Base-by-base conservation (phyloP, 2,113 vertebrate species). In the Sisor rabdophorus region DNA sequence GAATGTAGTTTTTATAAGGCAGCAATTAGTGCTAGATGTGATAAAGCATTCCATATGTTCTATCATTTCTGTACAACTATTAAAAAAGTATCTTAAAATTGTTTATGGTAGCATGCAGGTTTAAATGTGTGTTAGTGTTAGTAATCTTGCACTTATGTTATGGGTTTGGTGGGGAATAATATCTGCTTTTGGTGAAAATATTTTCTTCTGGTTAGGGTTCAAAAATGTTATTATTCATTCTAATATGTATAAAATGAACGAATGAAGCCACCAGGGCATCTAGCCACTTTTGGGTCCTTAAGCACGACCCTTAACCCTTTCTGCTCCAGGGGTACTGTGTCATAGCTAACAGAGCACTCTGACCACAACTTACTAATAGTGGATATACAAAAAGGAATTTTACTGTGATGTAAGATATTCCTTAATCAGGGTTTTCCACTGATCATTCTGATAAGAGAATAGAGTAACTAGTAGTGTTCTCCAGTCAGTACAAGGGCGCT, bases 1-100 rank as follows among this genome's bases (percentile, higher is more conserved):
- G 64, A 48, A 48, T 48, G 64, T 44, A 26, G 64, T 63, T 48
- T 67, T 67, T 64, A 64, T 64, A 64, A 63, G 60, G 60, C 60
- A n/a, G 44, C 15, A 48, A 67, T 67, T 67, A 67, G 7, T 7
- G 13, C 63, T 17, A 40, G 17, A 48, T 26, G 64, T 67, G 64
- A 67, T 48, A 67, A 48, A 67, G 24, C 64, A 67, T 67, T 48
- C 64, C 64, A 67, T 67, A 67, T 67, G 64, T 48, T 67, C 64
- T 22, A 48, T 65, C n/a, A 47, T 26, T 40, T 67, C 64, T 67
- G 44, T 48, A 50, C 64, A 24, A 8, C 64, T 48, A 26, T 67
- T 48, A 48, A 17, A 67, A 67, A 48, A 26, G 22, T n/a, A 47
- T 47, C 20, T 65, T 24, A 65, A 20, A 65, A 63, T 30, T 36